A percentile compares a stretch with the other conserved stretches of the same genome.
Evolutionary conservation across 2,797 vertebrate species (phyloP).

Genomic region (Halcyon leucocephala): DNA sequence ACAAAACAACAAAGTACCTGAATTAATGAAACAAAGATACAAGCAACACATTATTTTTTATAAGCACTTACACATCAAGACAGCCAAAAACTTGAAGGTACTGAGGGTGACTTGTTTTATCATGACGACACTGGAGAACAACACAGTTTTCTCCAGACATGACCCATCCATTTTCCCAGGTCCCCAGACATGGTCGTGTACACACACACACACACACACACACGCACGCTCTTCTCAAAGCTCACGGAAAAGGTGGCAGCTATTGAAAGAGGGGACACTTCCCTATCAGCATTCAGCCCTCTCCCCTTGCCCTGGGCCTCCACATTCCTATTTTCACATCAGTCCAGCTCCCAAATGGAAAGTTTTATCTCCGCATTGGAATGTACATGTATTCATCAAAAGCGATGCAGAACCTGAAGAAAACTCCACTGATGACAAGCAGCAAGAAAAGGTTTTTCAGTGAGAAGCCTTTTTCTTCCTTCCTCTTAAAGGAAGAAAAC

Average conservation of each 20-base stretch:
- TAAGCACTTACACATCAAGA: neutral
- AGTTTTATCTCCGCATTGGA: constrained; percentile 77
- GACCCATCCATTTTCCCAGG: constrained; percentile 1
- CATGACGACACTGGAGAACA: neutral
- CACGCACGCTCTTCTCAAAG: neutral
- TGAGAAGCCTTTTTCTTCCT: neutral
- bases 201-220: neutral
- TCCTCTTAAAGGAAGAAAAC: neutral
- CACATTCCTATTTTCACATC: constrained; percentile 79
- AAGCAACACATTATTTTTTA: neutral
- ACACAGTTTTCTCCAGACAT: neutral
- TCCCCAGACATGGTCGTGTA: neutral
- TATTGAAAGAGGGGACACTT: constrained; percentile 27
- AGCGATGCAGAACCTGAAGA: constrained; percentile 22
- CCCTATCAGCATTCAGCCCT: constrained; percentile 58
- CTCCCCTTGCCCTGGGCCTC: constrained; percentile 75
- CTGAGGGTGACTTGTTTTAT: neutral
- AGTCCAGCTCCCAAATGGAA: constrained; percentile 78
- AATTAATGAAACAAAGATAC: neutral
- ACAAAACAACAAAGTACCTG: neutral
- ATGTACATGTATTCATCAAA: constrained; percentile 77
- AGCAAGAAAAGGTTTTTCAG: neutral
- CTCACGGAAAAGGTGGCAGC: constrained; percentile 8
- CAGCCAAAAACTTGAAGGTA: neutral
- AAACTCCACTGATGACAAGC: neutral